Evolutionary conservation across 2,797 vertebrate genomes (phyloP), one percentile per base, ranked within the genome.

Genomic region (Acridotheres tristis): DNA sequence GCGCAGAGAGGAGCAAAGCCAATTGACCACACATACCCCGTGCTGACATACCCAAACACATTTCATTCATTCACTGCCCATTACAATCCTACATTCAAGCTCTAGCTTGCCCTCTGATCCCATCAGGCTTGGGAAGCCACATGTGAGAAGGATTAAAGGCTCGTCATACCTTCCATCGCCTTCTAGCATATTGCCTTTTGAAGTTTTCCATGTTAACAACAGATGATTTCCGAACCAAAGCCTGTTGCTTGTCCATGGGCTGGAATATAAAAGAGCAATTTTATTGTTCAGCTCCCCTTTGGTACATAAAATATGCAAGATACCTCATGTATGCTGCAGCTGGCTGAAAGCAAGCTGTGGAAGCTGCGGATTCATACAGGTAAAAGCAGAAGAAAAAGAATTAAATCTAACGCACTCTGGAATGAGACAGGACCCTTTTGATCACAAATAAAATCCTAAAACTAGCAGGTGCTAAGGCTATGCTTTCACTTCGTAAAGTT

Each of bases 141-240:
- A 51, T 4, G 16, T 5, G 51, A 67, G 47, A 23, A 45, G 34
- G 32, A 81, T 26, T 48, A n/a, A 69, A 74, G 32, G 32, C 38
- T 89, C 47, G 20, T 67, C 75, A 83, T 97, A 99, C 99, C 99
- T 99, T 99, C 99, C 99, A 99, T 43, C 99, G 97, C 76, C 99
- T 98, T 59, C 99, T 97, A 87, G 98, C 98, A 2, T 99, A 99
- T 53, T 99, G 99, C 95, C 98, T 98, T 97, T 97, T 99, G 97
- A 99, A 99, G 96, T 99, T 99, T 96, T 99, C 99, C 97, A 99
- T 94, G 97, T 99, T 99, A 95, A 99, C 97, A 89, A 98, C 96
- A 4, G 99, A 99, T 71, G 98, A 97, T 94, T 99, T 97, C 94
- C 99, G 98, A 93, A 99, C 99, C 97, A 99, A 96, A 85, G 98